Percentiles rank a stretch among this genome's conserved stretches.
phyloP scores from a whole-genome alignment of 2,888 invertebrate species.

The Cryptus viduatorius region DNA sequence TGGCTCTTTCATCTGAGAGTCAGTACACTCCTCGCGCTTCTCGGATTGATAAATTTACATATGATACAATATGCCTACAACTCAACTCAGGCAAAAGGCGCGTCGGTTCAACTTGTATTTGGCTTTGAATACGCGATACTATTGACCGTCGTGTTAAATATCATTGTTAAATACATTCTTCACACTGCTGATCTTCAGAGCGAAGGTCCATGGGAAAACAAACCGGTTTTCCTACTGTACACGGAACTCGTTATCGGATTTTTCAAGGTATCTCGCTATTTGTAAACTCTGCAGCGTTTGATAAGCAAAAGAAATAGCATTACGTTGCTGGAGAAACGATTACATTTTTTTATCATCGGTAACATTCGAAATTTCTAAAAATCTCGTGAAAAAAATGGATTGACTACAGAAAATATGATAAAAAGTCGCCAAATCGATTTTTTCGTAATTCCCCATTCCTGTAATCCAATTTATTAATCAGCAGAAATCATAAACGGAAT shows the following conservation, averaged over 20 bases:
- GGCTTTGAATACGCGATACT: conserved; percentile 99
- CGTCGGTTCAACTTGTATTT: conserved; percentile 99
- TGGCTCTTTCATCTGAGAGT: conserved; percentile 97
- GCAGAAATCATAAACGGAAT: no score
- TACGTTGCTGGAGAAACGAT: background rate
- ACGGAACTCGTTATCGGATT: conserved; percentile 97
- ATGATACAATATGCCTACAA: conserved; percentile 98
- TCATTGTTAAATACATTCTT: conserved; percentile 94
- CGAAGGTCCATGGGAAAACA: conserved; percentile 99
- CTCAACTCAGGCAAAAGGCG: conserved; percentile 96
- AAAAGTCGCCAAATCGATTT: no score
- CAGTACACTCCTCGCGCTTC: conserved; percentile 91
- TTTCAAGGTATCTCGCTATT: conserved; percentile 87
- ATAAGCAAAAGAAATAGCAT: background rate
- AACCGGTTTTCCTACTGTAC: conserved; percentile 98
- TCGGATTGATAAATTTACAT: conserved; percentile 94
- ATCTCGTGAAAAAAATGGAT: no score
- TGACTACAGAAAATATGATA: no score
- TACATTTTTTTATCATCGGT: background rate
- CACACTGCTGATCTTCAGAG: conserved; percentile 95
- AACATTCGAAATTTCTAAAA: no score
- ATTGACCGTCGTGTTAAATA: conserved; percentile 96
- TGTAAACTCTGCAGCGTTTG: background rate
- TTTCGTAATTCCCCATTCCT: no score
- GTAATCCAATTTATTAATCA: no score